Percentiles rank a stretch among this genome's conserved stretches.
phyloP scores from a whole-genome alignment of 2,888 invertebrate species.

The Thera obeliscata region DNA sequence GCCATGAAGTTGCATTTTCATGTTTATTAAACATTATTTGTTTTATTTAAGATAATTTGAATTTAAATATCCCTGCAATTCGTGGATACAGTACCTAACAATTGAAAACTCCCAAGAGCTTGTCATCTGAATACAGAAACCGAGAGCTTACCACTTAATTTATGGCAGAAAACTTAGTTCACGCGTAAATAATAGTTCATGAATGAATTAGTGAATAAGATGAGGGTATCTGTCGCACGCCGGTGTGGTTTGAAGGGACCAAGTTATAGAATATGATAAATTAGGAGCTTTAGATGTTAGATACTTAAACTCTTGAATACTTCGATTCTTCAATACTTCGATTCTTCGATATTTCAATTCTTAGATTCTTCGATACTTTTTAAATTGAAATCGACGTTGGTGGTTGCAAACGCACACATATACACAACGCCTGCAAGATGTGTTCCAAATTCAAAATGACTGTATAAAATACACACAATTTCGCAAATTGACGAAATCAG shows the following conservation, averaged over 20 bases:
- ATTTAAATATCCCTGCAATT: constrained; percentile 15
- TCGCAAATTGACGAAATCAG: no score
- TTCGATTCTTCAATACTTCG: no score
- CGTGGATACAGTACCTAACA: constrained; percentile 42
- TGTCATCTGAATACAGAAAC: constrained; percentile 52
- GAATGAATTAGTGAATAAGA: constrained; percentile 50
- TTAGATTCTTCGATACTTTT: no score
- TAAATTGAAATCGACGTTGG: no score
- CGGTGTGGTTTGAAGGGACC: constrained; percentile 36
- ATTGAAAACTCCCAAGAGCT: constrained; percentile 50
- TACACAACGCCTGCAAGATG: no score
- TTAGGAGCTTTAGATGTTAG: constrained; percentile 7
- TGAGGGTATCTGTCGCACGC: constrained; percentile 35
- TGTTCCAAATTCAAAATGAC: no score
- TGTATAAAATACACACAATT: no score
- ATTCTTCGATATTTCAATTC: no score
- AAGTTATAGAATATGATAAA: constrained; percentile 31
- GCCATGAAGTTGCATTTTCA: no score
- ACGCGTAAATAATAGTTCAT: constrained; percentile 57
- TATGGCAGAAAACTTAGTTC: constrained; percentile 63
- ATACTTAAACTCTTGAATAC: neutral
- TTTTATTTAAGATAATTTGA: no score
- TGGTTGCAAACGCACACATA: no score
- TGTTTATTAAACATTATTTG: no score
- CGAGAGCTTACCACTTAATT: constrained; percentile 58